Conservation (phyloP, 2,888 invertebrate species). For the Agonopterix alstromeriana region DNA sequence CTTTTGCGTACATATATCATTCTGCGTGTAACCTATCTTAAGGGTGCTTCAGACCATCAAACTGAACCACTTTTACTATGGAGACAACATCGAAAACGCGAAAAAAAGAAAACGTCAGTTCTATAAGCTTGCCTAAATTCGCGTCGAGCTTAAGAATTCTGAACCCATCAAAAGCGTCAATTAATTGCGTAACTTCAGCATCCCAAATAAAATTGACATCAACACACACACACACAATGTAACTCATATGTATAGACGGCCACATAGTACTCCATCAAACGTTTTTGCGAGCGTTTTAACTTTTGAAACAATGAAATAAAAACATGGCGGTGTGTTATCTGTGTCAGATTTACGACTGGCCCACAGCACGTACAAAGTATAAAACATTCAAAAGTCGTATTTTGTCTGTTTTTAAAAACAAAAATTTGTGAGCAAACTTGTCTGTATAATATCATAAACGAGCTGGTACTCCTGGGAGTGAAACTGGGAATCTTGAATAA, state of each 20-base stretch:
- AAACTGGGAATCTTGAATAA: constrained; percentile 20
- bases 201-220: too few relatives aligned
- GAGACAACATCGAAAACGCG: too few relatives aligned
- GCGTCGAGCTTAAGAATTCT: too few relatives aligned
- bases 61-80: too few relatives aligned
- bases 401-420: constrained; percentile 1
- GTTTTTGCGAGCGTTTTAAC: constrained; percentile 1
- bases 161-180: too few relatives aligned
- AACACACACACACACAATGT: too few relatives aligned
- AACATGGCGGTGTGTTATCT: constrained; percentile 2
- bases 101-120: too few relatives aligned
- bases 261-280: background rate
- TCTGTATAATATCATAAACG: constrained; percentile 20
- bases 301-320: constrained; percentile 5
- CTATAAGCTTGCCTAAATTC: too few relatives aligned
- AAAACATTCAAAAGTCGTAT: constrained; percentile 4
- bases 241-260: background rate
- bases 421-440: constrained; percentile 12
- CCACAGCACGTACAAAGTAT: constrained; percentile 1
- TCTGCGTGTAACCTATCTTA: too few relatives aligned
- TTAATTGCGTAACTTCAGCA: too few relatives aligned
- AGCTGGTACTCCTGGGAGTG: constrained; percentile 14
- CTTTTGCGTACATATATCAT: too few relatives aligned
- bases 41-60: too few relatives aligned
- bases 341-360: constrained; percentile 4